Evolutionary conservation across 2,888 invertebrate genomes (phyloP).

Genomic region (Nomada flava): DNA sequence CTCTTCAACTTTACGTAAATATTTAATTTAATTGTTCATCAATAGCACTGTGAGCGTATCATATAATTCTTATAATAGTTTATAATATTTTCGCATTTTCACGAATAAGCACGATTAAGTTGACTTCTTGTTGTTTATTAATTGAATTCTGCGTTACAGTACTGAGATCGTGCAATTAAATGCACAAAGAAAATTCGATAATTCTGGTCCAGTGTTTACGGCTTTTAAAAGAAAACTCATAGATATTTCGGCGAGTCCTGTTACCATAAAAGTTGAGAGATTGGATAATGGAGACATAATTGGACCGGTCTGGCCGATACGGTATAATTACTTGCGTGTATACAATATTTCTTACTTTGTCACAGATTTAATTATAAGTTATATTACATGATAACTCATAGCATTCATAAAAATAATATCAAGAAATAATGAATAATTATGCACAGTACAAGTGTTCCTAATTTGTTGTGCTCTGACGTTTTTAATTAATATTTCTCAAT

Average conservation of each 20-base stretch:
- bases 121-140: not conserved
- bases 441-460: too few relatives aligned
- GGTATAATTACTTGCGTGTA: slow-evolving; percentile 38
- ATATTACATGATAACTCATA: not conserved
- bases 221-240: slow-evolving; percentile 59
- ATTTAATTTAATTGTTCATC: not conserved
- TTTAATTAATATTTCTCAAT: too few relatives aligned
- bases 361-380: not conserved
- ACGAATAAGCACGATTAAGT: not conserved
- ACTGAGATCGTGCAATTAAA: slow-evolving; percentile 59
- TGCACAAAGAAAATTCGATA: slow-evolving; percentile 54
- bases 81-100: not conserved
- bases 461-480: too few relatives aligned
- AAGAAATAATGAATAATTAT: too few relatives aligned
- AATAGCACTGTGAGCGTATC: not conserved
- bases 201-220: slow-evolving; percentile 58
- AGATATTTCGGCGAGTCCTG: slow-evolving; percentile 63
- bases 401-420: too few relatives aligned
- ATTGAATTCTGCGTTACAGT: slow-evolving; percentile 24
- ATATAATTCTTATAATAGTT: not conserved
- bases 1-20: slow-evolving; percentile 77
- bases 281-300: slow-evolving; percentile 64
- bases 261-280: slow-evolving; percentile 56
- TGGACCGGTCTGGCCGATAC: slow-evolving; percentile 64
- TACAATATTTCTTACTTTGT: not conserved